Percentiles rank a stretch among this genome's conserved stretches.
phyloP scores from a whole-genome alignment of 2,888 invertebrate species.

The Phanerotoma sp. region DNA sequence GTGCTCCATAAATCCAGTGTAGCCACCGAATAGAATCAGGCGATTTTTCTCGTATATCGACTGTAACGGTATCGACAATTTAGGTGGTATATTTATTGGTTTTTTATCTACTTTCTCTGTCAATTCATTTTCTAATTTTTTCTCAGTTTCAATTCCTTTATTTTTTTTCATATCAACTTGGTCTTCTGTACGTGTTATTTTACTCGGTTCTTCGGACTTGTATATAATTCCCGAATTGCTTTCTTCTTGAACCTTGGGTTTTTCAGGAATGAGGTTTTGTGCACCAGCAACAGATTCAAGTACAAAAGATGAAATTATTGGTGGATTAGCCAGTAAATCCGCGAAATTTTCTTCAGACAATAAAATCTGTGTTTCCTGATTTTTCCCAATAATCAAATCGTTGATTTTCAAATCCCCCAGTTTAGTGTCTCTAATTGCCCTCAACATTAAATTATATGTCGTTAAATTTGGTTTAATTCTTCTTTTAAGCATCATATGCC shows the following conservation, averaged over 20 bases:
- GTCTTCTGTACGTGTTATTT: no score
- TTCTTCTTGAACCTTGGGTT: no score
- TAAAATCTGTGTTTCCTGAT: conserved; percentile 25
- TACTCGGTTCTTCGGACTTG: no score
- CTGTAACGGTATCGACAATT: conserved; percentile 32
- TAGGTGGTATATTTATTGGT: no score
- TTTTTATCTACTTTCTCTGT: no score
- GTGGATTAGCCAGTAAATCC: conserved; percentile 65
- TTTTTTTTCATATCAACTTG: no score
- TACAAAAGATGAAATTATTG: conserved; percentile 44
- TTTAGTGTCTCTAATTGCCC: conserved; percentile 78
- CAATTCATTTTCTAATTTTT: background rate
- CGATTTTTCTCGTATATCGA: conserved; percentile 61
- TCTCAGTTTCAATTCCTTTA: conserved; percentile 55
- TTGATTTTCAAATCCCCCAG: conserved; percentile 63
- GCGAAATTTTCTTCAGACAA: no score
- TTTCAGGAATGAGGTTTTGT: no score
- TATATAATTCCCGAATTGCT: no score
- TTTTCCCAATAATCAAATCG: conserved; percentile 33
- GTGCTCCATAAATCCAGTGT: conserved; percentile 71
- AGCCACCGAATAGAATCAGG: conserved; percentile 78
- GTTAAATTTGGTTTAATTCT: conserved; percentile 69
- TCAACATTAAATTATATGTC: conserved; percentile 79
- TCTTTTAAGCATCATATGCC: conserved; percentile 75
- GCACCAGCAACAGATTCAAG: no score